A percentile compares a stretch with the other conserved stretches of the same genome.
phyloP scores from a whole-genome alignment of 2,113 vertebrate genomes.

The Aptenodytes forsteri region DNA sequence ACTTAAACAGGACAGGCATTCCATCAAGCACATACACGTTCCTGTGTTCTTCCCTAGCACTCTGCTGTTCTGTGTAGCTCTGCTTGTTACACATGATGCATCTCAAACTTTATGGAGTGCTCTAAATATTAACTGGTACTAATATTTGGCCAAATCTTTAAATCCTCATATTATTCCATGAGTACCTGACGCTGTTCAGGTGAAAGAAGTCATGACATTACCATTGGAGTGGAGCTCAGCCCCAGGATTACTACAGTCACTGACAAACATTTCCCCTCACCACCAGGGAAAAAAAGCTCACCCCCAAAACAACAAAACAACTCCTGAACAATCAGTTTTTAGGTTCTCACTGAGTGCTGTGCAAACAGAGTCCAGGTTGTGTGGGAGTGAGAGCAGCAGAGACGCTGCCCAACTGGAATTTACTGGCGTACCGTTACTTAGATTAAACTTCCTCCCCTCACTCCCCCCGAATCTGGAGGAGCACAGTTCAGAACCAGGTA shows the following conservation, averaged over 20 bases:
- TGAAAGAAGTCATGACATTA: background rate
- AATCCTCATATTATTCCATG: background rate
- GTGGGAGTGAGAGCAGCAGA: background rate
- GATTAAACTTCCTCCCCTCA: background rate
- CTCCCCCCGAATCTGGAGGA: rapidly evolving
- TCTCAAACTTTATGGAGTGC: background rate
- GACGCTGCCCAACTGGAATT: background rate
- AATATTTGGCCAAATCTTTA: background rate
- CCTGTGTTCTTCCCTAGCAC: background rate
- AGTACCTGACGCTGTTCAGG: background rate
- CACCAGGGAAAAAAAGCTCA: background rate
- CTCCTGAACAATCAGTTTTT: background rate
- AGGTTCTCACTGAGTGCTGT: background rate
- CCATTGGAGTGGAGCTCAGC: background rate
- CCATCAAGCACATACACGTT: background rate
- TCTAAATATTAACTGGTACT: background rate
- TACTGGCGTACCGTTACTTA: background rate
- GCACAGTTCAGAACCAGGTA: background rate
- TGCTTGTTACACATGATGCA: background rate
- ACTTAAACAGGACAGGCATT: background rate
- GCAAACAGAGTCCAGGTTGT: background rate
- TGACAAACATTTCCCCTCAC: background rate
- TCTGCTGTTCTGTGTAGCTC: background rate
- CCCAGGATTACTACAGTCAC: background rate
- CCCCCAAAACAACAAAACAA: background rate